Base-by-base conservation (phyloP, 2,888 invertebrate genomes). In the Philonicus albiceps region DNA sequence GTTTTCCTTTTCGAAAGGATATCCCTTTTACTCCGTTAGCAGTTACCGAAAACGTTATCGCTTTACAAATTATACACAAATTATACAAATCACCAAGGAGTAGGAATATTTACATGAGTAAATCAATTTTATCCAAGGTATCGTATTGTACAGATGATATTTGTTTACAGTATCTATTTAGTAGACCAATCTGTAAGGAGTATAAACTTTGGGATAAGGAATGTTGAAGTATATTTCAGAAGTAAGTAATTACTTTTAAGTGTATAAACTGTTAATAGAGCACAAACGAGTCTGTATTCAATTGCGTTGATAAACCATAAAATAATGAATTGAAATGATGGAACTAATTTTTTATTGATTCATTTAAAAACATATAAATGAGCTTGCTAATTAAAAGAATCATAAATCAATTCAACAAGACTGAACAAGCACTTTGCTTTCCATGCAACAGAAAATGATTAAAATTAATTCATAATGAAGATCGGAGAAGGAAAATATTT, bases 1-100 rank as follows among this genome's bases (percentile, higher is more conserved):
- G 89, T 90, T 86, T 90, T 89, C 88, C 88, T 90, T 87, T 88
- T 90, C 87, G 89, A 91, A 88, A 89, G 88, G 87, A 89, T 90
- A 89, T 89, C 89, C 85, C 88, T 84, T 27, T 7, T 80, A 6
- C 30, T 80, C 5, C 80, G 53, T 80, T 80, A 49, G 53, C 30
- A 22, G 34, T n/a, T 76, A 27, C 22, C 6, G 27, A 64, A 64
- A 64, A 27, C 11, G 64, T 49, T 49, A 64, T 64, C 64, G 64
- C 64, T 64, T 64, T 64, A 64, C 64, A 27, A 64, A 64, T 64
- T 55, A 55, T 55, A 22, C n/a, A 55, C n/a, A 55, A 55, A 55
- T 55, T 64, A 64, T 64, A 22, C 64, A 64, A 19, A 22, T 64
- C 64, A 64, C 19, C 64, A 22, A 27, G 64, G 11, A 64, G 1